A percentile compares a stretch with the other conserved stretches of the same genome.
Conservation (phyloP, 2,113 vertebrate genomes). For the Cairina moschata region DNA sequence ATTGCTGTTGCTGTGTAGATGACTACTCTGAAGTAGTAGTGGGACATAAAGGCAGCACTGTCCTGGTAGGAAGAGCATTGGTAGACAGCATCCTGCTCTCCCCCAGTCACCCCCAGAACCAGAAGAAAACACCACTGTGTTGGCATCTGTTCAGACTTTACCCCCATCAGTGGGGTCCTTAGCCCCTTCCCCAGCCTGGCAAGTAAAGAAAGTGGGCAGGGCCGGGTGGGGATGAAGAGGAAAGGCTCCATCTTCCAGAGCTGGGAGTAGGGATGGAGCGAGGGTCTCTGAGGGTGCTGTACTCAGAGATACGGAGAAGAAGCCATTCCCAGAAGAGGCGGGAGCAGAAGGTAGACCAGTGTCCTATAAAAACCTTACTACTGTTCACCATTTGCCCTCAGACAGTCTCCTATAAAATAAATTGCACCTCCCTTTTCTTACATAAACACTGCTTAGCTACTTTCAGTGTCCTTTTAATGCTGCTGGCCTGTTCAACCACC, state of each 20-base stretch:
- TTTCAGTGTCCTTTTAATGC: background rate
- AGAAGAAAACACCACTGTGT: background rate
- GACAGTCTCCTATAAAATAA: background rate
- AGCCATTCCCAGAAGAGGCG: background rate
- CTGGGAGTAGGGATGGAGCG: background rate
- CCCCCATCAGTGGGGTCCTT: background rate
- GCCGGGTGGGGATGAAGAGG: background rate
- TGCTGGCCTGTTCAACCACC: background rate
- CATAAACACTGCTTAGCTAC: background rate
- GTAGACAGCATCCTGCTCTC: background rate
- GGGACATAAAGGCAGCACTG: background rate
- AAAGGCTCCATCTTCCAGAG: background rate
- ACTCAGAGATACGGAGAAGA: background rate
- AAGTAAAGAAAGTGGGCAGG: background rate
- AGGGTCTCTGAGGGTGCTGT: background rate
- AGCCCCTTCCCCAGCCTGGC: background rate
- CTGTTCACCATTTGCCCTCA: background rate
- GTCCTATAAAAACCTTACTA: background rate
- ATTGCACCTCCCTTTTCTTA: background rate
- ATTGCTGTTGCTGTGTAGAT: accelerated
- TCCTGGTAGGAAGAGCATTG: background rate
- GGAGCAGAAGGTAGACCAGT: background rate
- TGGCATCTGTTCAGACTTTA: background rate
- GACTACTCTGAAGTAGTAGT: background rate
- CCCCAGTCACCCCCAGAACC: accelerated